Evolutionary conservation across 1,140 invertebrate species (phyloP), one percentile per base, ranked within the genome.

Genomic region (Dryas iulia): DNA sequence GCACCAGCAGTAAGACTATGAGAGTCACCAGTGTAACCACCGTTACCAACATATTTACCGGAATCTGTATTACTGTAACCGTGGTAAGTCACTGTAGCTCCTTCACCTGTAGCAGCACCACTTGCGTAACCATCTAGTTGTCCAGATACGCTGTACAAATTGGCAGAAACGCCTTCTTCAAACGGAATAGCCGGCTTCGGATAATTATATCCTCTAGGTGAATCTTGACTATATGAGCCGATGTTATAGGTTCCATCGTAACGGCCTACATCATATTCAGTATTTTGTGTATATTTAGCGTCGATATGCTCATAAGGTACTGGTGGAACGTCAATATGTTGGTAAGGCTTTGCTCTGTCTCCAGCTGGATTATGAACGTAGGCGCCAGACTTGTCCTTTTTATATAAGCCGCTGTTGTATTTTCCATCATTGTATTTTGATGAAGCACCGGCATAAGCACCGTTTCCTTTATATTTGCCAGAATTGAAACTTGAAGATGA

Each of bases 1-100:
- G 90, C 89, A 52, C 91, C 92, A 4, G 90, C 89, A n/a, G 89
- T 89, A 26, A 92, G 74, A 56, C 82, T 82, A 60, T 92, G 91
- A 10, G 87, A 82, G 3, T 78, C 82, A 2, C 88, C 87, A 35
- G 82, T 86, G 57, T 85, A 85, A 23, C 70, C 73, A 62, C 79
- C 83, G 5, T 77, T 71, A 59, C 83, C 79, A 4, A 87, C 71
- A 57, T 89, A 85, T n/a, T 79, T 77, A 11, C 79, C 84, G 23
- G 75, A 77, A 60, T 84, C 81, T 6, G 72, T 77, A 35, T 66
- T 77, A 66, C 73, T 81, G 12, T 77, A 77, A 53, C 68, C 67
- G 7, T 74, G 67, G 56, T 66, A 77, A 24, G 59, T 77, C 31
- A 57, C 72, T 23, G 56, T 63, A 31, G 31, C 52, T 26, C 35